Base-by-base conservation (phyloP, 2,888 invertebrate genomes). In the Tetropium fuscum region DNA sequence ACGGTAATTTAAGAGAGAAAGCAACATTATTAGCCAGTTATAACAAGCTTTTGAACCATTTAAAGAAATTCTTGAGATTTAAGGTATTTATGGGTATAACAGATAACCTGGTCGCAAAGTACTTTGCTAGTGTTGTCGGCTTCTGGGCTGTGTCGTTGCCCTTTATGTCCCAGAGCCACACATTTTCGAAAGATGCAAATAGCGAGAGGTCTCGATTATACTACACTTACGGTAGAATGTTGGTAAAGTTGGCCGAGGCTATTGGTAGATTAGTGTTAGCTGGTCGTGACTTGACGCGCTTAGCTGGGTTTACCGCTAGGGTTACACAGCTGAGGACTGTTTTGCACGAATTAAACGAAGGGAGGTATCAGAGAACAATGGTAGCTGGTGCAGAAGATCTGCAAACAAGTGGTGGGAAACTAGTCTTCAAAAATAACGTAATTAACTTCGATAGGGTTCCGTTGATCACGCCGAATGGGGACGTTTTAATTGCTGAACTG, bases 81-180 rank as follows among this genome's bases (percentile, higher is more conserved):
- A 87, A 92, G 64, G 92, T 95, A 41, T 85, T 89, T 34, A 95
- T 98, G 91, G 98, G 98, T 48, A 90, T 97, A 75, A 83, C 97
- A 13, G 99, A 99, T 82, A 98, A 98, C 82, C 91, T 98, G 64
- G 87, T 99, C 53, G 98, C 96, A 36, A 98, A 98, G 86, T 98
- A 98, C 83, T 84, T 95, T 63, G 98, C 98, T 0, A 96, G 96
- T n/a, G 90, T 95, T 34, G 94, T 98, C 51, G 98, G 98, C 8
- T 99, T 97, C 84, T 91, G 91, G 80, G 94, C 97, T 0, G 97
- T 98, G 4, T 96, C 97, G 38, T 84, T 96, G 58, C 98, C 98
- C 3, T 99, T 98, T 86, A 89, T 98, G 79, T 86, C 91, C 25
- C 83, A 86, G 5, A 84, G 88, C 64, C 93, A 95, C 82, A 85